Evolutionary conservation across 2,113 vertebrate species (phyloP).

Genomic region (Corythoichthys intestinalis): DNA sequence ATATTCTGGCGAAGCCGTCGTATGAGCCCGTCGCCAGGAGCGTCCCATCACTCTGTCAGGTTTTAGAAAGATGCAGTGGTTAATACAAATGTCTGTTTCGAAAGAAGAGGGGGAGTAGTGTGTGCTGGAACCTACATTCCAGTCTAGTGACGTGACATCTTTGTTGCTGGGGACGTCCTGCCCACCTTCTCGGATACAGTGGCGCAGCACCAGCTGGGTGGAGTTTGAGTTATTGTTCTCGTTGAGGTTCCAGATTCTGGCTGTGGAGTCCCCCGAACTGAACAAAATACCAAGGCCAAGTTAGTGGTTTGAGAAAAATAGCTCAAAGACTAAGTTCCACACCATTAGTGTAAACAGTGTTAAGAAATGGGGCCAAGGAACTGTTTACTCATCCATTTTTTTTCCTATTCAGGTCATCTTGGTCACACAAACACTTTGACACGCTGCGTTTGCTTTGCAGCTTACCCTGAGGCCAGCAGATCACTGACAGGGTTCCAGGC

Average conservation of each 20-base stretch:
- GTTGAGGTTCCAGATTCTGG: constrained; percentile 94
- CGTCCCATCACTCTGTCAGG: constrained; percentile 85
- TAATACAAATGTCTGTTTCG: constrained; percentile 14
- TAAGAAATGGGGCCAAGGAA: no score
- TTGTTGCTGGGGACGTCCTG: constrained; percentile 98
- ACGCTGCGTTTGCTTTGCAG: neutral
- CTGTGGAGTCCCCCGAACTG: constrained; percentile 93
- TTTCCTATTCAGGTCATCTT: neutral
- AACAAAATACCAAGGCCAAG: constrained; percentile 3
- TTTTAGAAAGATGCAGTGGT: constrained; percentile 16
- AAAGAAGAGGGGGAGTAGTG: neutral
- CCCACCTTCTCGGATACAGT: constrained; percentile 94
- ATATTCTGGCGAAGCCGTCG: constrained; percentile 94
- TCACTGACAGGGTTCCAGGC: constrained; percentile 98
- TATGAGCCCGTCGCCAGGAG: constrained; percentile 93
- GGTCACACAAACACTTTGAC: neutral
- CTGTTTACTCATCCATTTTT: no score
- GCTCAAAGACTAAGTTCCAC: neutral
- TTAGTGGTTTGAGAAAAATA: constrained; percentile 15
- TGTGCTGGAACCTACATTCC: constrained; percentile 83
- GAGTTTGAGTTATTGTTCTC: constrained; percentile 84
- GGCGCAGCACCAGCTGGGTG: constrained; percentile 90
- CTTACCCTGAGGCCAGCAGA: constrained; percentile 93
- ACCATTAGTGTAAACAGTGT: no score
- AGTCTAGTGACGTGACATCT: constrained; percentile 94